phyloP scores from a whole-genome alignment of 2,888 invertebrate genomes.

The Dolichopus griseipennis region DNA sequence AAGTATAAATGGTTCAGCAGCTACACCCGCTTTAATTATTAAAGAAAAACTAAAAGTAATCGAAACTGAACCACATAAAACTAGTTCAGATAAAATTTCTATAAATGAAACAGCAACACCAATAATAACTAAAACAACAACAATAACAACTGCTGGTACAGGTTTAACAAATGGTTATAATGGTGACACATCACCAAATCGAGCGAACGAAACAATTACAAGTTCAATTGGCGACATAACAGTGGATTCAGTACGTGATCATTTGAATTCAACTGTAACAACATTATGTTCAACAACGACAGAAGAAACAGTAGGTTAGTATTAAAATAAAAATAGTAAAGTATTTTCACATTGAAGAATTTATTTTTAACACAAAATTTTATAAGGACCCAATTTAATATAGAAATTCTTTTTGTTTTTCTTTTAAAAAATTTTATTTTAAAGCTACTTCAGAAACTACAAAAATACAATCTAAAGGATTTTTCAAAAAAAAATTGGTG shows the following conservation, averaged over 20 bases:
- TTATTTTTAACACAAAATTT: too few relatives aligned
- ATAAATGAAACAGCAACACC: neutral
- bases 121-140: neutral
- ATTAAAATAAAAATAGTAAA: too few relatives aligned
- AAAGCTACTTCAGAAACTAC: neutral
- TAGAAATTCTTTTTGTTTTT: neutral
- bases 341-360: too few relatives aligned
- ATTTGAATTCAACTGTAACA: conserved; percentile 49
- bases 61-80: neutral
- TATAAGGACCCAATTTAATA: too few relatives aligned
- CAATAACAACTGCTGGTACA: conserved; percentile 24
- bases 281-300: conserved; percentile 42
- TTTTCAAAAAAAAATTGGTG: neutral
- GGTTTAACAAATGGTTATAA: conserved; percentile 45
- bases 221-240: conserved; percentile 80
- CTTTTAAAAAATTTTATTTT: neutral
- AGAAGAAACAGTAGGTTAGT: conserved; percentile 42
- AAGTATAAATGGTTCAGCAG: conserved; percentile 18
- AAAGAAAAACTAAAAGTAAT: conserved; percentile 27
- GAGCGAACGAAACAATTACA: conserved; percentile 46
- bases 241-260: conserved; percentile 88
- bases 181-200: conserved; percentile 39
- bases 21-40: conserved; percentile 14
- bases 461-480: neutral
- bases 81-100: neutral